Evolutionary conservation across 2,888 invertebrate species (phyloP).

Genomic region (Dysmachus trigonus): DNA sequence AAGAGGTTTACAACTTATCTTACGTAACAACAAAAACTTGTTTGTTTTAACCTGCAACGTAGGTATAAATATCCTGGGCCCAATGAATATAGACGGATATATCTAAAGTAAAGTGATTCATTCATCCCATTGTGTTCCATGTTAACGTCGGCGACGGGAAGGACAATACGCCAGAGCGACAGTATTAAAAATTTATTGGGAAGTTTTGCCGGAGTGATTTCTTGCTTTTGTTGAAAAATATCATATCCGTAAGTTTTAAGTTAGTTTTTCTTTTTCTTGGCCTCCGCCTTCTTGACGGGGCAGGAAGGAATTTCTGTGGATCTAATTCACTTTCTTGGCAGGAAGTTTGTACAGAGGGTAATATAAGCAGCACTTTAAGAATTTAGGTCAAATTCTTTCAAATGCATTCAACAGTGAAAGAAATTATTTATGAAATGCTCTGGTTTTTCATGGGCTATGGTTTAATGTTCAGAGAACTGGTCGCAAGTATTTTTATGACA

Average conservation of each 20-base stretch:
- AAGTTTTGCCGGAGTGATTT: slow-evolving; percentile 10
- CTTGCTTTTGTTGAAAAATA: slow-evolving; percentile 9
- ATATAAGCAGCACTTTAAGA: not conserved
- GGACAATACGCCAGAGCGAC: slow-evolving; percentile 4
- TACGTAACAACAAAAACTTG: not conserved
- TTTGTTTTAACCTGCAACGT: slow-evolving; percentile 23
- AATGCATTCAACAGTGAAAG: not conserved
- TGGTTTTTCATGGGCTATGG: not conserved
- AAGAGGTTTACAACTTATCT: not conserved
- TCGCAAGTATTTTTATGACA: not conserved
- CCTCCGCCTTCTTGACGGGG: not conserved
- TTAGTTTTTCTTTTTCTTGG: not conserved
- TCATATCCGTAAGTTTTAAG: not conserved
- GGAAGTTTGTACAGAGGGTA: not conserved
- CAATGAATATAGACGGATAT: slow-evolving; percentile 25
- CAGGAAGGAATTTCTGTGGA: not conserved
- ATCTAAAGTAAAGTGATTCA: not conserved
- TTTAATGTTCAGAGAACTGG: not conserved
- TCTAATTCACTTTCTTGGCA: not conserved
- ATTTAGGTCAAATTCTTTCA: not conserved
- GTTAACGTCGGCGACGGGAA: not conserved
- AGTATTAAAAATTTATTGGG: slow-evolving; percentile 27
- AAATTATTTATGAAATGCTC: not conserved
- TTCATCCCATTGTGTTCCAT: not conserved
- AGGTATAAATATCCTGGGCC: not conserved